Percentiles rank a stretch among this genome's conserved stretches.
These are phyloP conservation scores for Luidia sarsii DNA, from an alignment of 53 echinoderm and acorn worm genomes.

Conservation along the genomic window DNA sequence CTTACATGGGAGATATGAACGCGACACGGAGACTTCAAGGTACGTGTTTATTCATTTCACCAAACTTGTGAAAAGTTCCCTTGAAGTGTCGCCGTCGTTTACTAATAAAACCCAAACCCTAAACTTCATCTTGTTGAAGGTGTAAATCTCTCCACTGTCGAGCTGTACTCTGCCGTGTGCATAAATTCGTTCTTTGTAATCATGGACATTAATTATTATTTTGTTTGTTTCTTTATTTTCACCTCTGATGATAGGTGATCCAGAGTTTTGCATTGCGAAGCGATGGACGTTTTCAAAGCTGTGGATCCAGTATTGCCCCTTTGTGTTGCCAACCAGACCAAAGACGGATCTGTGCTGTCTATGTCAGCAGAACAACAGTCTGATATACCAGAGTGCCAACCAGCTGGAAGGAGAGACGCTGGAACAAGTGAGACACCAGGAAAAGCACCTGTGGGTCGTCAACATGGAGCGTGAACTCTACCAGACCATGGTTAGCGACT, in stretches of 20 bases:
- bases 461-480: slow-evolving; percentile 16
- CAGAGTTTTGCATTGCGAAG: neutral
- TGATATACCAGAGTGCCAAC: slow-evolving; percentile 46
- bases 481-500: neutral
- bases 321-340: slow-evolving; percentile 28
- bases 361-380: slow-evolving; percentile 26
- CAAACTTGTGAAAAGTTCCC: neutral
- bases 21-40: neutral
- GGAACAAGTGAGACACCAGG: slow-evolving; percentile 17
- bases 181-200: too few relatives aligned
- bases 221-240: too few relatives aligned
- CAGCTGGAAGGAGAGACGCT: slow-evolving; percentile 34
- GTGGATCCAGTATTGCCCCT: slow-evolving; percentile 27
- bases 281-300: slow-evolving; percentile 1
- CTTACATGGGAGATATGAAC: neutral
- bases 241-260: neutral
- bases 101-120: too few relatives aligned
- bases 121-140: too few relatives aligned
- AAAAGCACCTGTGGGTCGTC: slow-evolving; percentile 19
- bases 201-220: too few relatives aligned
- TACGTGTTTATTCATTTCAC: neutral
- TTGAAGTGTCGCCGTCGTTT: too few relatives aligned
- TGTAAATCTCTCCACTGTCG: too few relatives aligned
- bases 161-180: too few relatives aligned
- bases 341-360: slow-evolving; percentile 44